Percentiles rank a stretch among this genome's conserved stretches.
Conservation (phyloP, 2,113 vertebrate genomes). For the Myotis lucifugus region DNA sequence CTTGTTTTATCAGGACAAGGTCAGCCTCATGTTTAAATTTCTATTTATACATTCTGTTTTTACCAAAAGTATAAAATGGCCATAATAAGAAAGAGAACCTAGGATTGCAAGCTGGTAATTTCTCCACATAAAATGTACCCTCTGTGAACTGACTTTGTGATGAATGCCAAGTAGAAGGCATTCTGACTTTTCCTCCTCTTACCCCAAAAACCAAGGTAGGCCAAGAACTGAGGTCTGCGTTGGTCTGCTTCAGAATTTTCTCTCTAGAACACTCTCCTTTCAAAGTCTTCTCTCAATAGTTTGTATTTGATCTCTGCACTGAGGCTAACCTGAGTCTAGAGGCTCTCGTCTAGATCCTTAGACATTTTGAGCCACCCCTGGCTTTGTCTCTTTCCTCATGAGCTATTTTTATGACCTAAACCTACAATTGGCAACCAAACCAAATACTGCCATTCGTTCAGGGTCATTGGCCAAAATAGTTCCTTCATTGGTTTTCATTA, state of each 20-base stretch:
- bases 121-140: not conserved
- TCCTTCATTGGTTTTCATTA: not conserved
- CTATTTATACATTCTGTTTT: not conserved
- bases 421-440: not conserved
- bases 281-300: not conserved
- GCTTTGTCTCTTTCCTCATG: not conserved
- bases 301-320: not conserved
- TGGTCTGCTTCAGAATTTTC: not conserved
- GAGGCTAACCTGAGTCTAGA: not conserved
- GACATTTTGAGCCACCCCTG: not conserved
- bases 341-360: not conserved
- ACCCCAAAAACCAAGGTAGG: not conserved
- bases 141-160: not conserved
- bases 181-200: not conserved
- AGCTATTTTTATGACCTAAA: not conserved
- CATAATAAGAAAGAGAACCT: not conserved
- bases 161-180: not conserved
- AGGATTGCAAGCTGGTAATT: not conserved
- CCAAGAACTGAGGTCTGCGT: not conserved
- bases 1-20: constrained; percentile 94
- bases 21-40: constrained; percentile 70
- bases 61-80: not conserved
- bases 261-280: not conserved
- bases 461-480: not conserved
- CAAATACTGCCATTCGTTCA: accelerated